A percentile compares a stretch with the other conserved stretches of the same genome.
Evolutionary conservation across 2,113 vertebrate species (phyloP).

Genomic region (Abramis brama): DNA sequence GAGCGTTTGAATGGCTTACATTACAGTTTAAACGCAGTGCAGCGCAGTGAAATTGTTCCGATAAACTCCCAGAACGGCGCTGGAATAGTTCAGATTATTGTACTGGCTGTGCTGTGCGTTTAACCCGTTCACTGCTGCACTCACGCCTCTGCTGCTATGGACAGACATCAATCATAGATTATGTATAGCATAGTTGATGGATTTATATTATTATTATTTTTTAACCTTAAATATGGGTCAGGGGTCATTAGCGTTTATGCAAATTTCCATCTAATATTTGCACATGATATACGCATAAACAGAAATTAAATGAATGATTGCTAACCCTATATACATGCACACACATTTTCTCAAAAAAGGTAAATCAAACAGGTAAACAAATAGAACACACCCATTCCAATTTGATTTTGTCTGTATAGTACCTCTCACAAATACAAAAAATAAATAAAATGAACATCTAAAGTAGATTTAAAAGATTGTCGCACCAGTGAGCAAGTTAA

Average conservation of each 20-base stretch:
- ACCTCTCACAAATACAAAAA: neutral
- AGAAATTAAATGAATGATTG: too few relatives aligned
- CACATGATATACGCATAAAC: neutral
- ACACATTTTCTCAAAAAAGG: too few relatives aligned
- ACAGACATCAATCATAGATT: neutral
- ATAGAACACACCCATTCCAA: neutral
- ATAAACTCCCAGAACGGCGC: constrained; percentile 57
- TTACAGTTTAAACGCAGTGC: neutral
- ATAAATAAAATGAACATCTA: too few relatives aligned
- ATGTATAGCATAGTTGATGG: neutral
- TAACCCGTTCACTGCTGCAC: constrained; percentile 48
- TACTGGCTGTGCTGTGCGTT: constrained; percentile 34
- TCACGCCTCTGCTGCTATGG: neutral
- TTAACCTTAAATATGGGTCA: neutral
- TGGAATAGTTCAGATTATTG: constrained; percentile 61
- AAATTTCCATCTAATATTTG: neutral
- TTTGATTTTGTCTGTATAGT: neutral
- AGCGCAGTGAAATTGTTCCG: neutral
- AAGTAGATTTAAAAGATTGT: neutral
- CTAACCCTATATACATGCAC: too few relatives aligned
- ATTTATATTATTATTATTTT: neutral
- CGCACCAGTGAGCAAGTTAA: neutral
- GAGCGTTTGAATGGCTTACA: neutral
- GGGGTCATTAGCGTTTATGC: neutral
- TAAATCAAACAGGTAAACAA: neutral